These are phyloP conservation scores for Oryctes rhinoceros DNA, from an alignment of 1,140 invertebrate genomes.

Conservation along the genomic window DNA sequence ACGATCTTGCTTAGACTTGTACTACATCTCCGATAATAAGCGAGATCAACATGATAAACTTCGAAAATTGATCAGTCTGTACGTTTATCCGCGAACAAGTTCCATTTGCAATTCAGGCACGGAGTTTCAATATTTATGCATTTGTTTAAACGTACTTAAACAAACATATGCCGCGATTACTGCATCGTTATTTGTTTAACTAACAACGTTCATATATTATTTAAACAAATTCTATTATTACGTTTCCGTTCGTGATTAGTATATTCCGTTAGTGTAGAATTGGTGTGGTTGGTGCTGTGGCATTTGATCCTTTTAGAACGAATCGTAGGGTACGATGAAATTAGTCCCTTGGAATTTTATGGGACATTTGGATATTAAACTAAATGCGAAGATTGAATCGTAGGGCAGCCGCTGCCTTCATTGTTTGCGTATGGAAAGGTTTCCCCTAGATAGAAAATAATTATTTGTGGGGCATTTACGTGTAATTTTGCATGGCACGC, in stretches of 20 bases:
- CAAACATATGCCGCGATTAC: neutral
- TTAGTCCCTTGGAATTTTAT: neutral
- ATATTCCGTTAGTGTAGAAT: too few species aligned
- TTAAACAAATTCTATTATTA: neutral
- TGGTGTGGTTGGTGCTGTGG: neutral
- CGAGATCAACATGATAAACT: too few species aligned
- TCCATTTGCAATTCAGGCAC: slow-evolving; percentile 5
- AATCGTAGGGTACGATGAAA: neutral
- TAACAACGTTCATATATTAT: neutral
- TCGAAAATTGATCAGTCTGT: too few species aligned
- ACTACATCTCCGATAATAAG: too few species aligned
- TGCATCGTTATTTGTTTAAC: neutral
- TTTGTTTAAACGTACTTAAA: slow-evolving; percentile 2
- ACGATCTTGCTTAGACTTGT: too few species aligned
- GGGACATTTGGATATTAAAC: slow-evolving; percentile 11
- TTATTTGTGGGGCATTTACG: neutral
- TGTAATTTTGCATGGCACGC: neutral
- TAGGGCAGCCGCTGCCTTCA: neutral
- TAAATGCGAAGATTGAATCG: neutral
- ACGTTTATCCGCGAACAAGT: neutral
- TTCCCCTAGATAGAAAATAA: slow-evolving; percentile 5
- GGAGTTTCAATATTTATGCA: neutral
- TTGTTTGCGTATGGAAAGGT: neutral
- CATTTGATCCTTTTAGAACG: neutral
- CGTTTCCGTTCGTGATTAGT: neutral